Evolutionary conservation across 30 jellyfish, hydroid and myxozoan genomes (phyloP).

Genomic region (Mastigias papua): DNA sequence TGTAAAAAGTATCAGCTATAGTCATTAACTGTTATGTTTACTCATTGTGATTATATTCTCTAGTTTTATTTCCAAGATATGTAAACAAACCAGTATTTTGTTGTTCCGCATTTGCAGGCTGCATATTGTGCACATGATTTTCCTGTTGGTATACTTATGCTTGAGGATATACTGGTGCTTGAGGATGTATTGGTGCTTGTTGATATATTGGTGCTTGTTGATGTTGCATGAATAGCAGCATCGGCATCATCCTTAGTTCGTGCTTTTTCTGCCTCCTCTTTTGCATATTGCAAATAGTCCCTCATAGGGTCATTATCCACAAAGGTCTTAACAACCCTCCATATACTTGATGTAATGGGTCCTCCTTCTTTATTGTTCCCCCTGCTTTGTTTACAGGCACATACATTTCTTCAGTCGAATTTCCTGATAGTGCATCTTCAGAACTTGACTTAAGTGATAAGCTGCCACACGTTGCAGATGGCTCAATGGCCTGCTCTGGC

Average conservation of each 20-base stretch:
- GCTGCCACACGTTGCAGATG: neutral
- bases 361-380: neutral
- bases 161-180: too few species aligned
- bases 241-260: neutral
- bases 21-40: too few species aligned
- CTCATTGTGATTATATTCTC: too few species aligned
- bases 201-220: neutral
- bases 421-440: neutral
- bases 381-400: slow-evolving; percentile 1
- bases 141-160: too few species aligned
- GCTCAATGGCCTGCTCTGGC: slow-evolving; percentile 73
- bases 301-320: slow-evolving; percentile 10
- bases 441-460: too few species aligned
- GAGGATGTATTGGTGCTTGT: too few species aligned
- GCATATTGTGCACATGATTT: too few species aligned
- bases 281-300: neutral
- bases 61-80: too few species aligned
- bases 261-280: slow-evolving; percentile 11
- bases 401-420: slow-evolving; percentile 3
- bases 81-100: too few species aligned
- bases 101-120: too few species aligned
- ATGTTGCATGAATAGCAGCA: neutral
- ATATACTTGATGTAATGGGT: neutral
- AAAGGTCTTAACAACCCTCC: neutral
- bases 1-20: too few species aligned